Percentiles rank a stretch among this genome's conserved stretches.
Evolutionary conservation across 2,797 vertebrate species (phyloP).

Genomic region (Dermochelys coriacea): DNA sequence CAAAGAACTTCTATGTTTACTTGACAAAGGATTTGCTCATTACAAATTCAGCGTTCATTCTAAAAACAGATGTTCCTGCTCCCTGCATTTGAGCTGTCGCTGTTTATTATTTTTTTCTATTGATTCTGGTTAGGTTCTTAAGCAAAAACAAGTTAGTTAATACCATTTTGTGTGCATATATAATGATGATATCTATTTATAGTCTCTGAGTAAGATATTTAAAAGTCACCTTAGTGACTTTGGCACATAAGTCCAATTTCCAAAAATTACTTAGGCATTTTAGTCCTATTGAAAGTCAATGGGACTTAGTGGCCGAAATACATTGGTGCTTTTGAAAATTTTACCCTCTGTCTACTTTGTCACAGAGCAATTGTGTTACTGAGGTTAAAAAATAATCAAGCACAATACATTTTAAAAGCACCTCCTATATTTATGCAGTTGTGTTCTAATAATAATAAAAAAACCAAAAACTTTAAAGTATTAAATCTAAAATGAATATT

Average conservation of each 20-base stretch:
- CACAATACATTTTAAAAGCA: background rate
- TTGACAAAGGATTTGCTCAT: constrained; percentile 4
- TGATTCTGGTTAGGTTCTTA: background rate
- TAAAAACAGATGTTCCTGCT: background rate
- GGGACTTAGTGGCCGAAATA: background rate
- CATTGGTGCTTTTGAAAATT: background rate
- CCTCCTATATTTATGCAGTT: background rate
- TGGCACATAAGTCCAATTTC: background rate
- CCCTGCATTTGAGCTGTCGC: background rate
- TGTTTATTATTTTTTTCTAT: background rate
- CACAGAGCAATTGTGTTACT: background rate
- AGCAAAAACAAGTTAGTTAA: background rate
- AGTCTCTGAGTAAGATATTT: background rate
- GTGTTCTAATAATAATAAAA: background rate
- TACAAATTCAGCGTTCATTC: background rate
- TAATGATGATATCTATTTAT: background rate
- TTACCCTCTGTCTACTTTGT: background rate
- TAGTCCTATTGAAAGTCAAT: background rate
- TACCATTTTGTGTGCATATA: background rate
- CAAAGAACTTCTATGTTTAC: background rate
- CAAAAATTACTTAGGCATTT: background rate
- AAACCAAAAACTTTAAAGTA: background rate
- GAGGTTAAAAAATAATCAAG: background rate
- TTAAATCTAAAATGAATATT: background rate
- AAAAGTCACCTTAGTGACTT: background rate